Conservation (phyloP, 2,888 invertebrate genomes). For the Drosophila kambysellisi region DNA sequence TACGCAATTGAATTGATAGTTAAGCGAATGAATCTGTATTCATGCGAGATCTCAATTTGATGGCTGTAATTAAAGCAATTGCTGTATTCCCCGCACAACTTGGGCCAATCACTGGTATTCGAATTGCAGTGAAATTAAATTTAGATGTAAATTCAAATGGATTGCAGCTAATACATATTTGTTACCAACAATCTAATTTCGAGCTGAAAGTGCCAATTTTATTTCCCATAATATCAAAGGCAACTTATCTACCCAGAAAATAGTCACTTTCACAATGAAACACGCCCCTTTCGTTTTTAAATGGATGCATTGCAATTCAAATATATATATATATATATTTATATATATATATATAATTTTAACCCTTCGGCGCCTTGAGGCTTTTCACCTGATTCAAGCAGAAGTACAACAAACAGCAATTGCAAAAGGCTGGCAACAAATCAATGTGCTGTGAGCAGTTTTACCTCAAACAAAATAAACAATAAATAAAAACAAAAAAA, state of each 20-base stretch:
- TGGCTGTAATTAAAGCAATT: constrained; percentile 24
- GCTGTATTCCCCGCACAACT: neutral
- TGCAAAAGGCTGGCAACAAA: constrained; percentile 1
- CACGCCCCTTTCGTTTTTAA: constrained; percentile 2
- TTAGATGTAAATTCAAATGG: neutral
- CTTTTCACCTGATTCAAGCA: constrained; percentile 15
- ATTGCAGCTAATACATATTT: neutral
- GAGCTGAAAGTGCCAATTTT: neutral
- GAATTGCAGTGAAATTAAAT: neutral
- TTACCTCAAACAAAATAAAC: neutral
- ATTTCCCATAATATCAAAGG: neutral
- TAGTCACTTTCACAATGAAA: neutral
- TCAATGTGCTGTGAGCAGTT: constrained; percentile 36
- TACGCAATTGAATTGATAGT: constrained; percentile 37
- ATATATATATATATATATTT: too few species aligned
- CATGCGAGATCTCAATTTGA: constrained; percentile 20
- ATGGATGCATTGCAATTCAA: neutral
- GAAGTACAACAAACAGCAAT: neutral
- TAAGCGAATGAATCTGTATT: constrained; percentile 33
- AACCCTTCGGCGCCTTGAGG: constrained; percentile 7
- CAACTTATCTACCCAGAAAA: neutral
- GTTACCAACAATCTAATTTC: neutral
- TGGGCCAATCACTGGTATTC: neutral
- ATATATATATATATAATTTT: neutral
- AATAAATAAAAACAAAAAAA: neutral